Conservation (phyloP, 2,113 vertebrate genomes). For the Nesospiza acunhae region DNA sequence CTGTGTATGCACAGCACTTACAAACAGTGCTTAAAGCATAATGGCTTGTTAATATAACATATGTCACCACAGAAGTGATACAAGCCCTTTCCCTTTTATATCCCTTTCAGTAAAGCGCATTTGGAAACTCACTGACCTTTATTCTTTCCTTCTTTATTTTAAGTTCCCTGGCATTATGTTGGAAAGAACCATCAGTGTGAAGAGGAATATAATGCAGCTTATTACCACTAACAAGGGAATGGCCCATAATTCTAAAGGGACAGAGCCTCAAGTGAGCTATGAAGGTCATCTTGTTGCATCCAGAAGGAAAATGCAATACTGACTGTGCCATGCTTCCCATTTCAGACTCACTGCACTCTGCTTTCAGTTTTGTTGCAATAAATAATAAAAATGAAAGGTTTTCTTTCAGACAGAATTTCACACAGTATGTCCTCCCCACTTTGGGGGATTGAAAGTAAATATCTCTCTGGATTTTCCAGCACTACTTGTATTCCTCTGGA, state of each 20-base stretch:
- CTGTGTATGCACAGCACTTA: background rate
- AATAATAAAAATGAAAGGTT: background rate
- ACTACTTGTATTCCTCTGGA: background rate
- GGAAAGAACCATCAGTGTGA: background rate
- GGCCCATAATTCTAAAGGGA: slow-evolving; percentile 34
- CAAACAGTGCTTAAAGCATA: background rate
- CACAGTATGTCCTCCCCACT: background rate
- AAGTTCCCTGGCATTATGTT: background rate
- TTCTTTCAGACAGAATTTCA: background rate
- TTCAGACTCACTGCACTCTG: background rate
- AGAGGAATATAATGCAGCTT: slow-evolving; percentile 43
- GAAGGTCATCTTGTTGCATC: slow-evolving; percentile 44
- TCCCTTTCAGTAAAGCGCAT: background rate
- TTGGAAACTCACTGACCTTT: slow-evolving; percentile 8
- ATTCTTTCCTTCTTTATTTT: background rate
- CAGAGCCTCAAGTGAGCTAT: slow-evolving; percentile 39
- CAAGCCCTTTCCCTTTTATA: background rate
- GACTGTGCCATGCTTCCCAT: background rate
- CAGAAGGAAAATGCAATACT: slow-evolving; percentile 30
- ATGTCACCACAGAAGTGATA: background rate
- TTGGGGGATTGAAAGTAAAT: background rate
- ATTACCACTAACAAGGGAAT: slow-evolving; percentile 59
- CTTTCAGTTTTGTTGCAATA: background rate
- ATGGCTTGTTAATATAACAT: background rate
- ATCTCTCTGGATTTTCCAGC: background rate